A percentile compares a stretch with the other conserved stretches of the same genome.
phyloP scores from a whole-genome alignment of 2,888 invertebrate genomes.

The Limulus polyphemus region DNA sequence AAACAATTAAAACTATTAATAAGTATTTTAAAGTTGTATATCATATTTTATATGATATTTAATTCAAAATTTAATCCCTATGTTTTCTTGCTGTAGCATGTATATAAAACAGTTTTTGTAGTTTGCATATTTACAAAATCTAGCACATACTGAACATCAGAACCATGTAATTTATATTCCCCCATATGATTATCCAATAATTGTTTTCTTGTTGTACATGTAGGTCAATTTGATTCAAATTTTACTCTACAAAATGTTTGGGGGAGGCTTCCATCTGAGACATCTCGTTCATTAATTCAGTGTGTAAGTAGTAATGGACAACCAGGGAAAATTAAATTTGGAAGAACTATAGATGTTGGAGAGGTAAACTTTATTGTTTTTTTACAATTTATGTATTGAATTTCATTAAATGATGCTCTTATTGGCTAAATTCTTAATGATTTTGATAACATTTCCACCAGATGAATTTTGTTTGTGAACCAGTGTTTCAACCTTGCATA shows the following conservation, averaged over 20 bases:
- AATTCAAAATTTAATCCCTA: too few relatives aligned
- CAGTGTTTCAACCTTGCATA: too few relatives aligned
- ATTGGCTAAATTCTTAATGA: not conserved
- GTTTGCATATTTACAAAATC: too few relatives aligned
- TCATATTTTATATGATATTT: too few relatives aligned
- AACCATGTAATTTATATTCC: too few relatives aligned
- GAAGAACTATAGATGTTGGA: conserved; percentile 18
- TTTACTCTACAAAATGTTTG: conserved; percentile 19
- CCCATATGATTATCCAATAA: too few relatives aligned
- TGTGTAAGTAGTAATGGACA: conserved; percentile 13
- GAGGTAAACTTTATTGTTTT: conserved; percentile 10
- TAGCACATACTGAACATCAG: too few relatives aligned
- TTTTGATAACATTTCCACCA: not conserved
- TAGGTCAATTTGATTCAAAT: conserved; percentile 20
- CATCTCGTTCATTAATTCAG: conserved; percentile 11
- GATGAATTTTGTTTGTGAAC: not conserved
- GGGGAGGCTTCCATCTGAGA: conserved; percentile 12
- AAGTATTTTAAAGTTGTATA: too few relatives aligned
- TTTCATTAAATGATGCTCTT: not conserved
- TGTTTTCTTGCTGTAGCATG: too few relatives aligned
- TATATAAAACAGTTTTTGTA: too few relatives aligned
- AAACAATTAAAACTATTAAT: too few relatives aligned
- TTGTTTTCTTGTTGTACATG: conserved; percentile 1
- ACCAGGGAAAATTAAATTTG: conserved; percentile 17
- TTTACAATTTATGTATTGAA: not conserved